Conservation (phyloP, 2,113 vertebrate species). For the Arizona elegans region DNA sequence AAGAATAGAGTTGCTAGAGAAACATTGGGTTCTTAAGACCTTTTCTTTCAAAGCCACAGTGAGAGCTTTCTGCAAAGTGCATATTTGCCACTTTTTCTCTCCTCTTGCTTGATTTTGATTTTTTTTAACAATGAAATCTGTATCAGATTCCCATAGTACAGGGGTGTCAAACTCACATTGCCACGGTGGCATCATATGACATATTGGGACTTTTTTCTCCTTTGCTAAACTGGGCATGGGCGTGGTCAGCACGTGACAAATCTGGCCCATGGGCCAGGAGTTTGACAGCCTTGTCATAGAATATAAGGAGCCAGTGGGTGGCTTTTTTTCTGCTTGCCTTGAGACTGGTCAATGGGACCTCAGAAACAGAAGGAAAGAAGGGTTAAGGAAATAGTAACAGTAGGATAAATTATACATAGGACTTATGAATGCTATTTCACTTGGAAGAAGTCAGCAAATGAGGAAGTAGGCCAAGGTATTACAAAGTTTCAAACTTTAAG, state of each 20-base stretch:
- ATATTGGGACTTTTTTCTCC: too few relatives aligned
- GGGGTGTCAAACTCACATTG: too few relatives aligned
- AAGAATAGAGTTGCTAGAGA: background rate
- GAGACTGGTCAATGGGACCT: background rate
- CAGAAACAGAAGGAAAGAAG: background rate
- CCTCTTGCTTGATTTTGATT: background rate
- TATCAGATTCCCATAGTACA: background rate
- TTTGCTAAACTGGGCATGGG: too few relatives aligned
- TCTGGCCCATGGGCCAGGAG: too few relatives aligned
- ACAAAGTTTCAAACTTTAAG: background rate
- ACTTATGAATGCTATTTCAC: background rate
- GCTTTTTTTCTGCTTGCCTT: background rate
- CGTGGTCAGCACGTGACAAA: too few relatives aligned
- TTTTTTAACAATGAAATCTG: background rate
- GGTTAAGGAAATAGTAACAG: background rate
- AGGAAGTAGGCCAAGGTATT: background rate
- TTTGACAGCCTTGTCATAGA: too few relatives aligned
- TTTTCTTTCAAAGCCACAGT: background rate
- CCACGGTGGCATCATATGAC: too few relatives aligned
- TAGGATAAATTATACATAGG: background rate
- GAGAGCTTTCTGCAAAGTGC: background rate
- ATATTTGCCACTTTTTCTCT: background rate
- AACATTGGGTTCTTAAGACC: background rate
- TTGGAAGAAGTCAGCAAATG: background rate
- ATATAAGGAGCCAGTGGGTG: background rate